Base-by-base conservation (phyloP, 2,888 invertebrate genomes). In the Euzetes globulus region DNA sequence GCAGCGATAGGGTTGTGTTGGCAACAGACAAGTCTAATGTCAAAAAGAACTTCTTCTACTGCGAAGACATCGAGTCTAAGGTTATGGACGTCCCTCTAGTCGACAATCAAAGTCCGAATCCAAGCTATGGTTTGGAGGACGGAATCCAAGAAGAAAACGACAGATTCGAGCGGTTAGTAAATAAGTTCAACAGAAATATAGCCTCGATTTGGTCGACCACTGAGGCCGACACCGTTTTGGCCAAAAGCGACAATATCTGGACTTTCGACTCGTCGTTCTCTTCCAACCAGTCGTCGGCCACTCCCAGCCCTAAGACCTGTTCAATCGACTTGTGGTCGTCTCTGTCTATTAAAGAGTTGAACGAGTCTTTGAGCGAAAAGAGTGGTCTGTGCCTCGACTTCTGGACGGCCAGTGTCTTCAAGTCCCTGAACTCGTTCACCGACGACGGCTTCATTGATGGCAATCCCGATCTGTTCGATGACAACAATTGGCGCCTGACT, bases 101-200 rank as follows among this genome's bases (percentile, higher is more conserved):
- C 63, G 22, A 25, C 25, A 55, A 55, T 11, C 33, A 33, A 6
- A 6, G 47, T 13, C 33, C 33, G 9, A 9, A 33, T 9, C 4
- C 9, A 33, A 33, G 33, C 33, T 33, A 55, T 47, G 33, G 63
- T 52, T 55, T 72, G n/a, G 13, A 82, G 81, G 78, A 80, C 82
- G 77, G 80, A 78, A 77, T 80, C 81, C 80, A 80, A 80, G 80
- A 73, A 72, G 71, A 71, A 5, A 68, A 15, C 71, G 75, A 73
- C 27, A 58, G 75, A 29, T 72, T 70, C 88, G 15, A 75, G 47
- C 19, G 37, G 15, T 71, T 75, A 15, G 55, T 60, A 11, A 45
- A 58, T 37, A 75, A 75, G 25, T 75, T 75, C 55, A 75, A 75
- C 58, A 75, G 60, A 58, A 55, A 71, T 55, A 45, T 75, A 27